phyloP scores from a whole-genome alignment of 2,113 vertebrate genomes.

The Crotalus tigris region DNA sequence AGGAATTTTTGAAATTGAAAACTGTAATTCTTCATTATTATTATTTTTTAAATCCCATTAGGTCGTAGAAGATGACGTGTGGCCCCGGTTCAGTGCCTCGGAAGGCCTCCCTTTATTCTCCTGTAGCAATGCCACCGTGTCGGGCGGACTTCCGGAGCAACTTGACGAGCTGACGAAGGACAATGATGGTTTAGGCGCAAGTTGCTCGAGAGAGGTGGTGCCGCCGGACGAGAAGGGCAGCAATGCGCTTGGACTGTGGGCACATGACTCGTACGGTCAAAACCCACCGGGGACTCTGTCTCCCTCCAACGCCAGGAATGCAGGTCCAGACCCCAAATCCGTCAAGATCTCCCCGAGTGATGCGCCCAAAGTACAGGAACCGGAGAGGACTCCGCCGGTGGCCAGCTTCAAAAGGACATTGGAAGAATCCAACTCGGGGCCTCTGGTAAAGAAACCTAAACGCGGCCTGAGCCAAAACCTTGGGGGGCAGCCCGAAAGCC shows the following conservation, averaged over 20 bases:
- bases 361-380: slow-evolving; percentile 67
- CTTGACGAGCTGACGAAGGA: slow-evolving; percentile 63
- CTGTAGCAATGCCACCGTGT: slow-evolving; percentile 61
- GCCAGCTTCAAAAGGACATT: slow-evolving; percentile 76
- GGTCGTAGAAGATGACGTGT: slow-evolving; percentile 72
- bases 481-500: slow-evolving; percentile 39
- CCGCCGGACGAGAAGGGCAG: slow-evolving; percentile 66
- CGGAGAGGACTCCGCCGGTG: slow-evolving; percentile 64
- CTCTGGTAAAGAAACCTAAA: slow-evolving; percentile 71
- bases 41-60: slow-evolving; percentile 40
- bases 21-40: background rate
- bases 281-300: slow-evolving; percentile 60
- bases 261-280: slow-evolving; percentile 64
- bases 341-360: slow-evolving; percentile 60
- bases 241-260: slow-evolving; percentile 65
- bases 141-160: slow-evolving; percentile 66
- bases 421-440: slow-evolving; percentile 75
- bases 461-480: slow-evolving; percentile 58
- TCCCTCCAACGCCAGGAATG: slow-evolving; percentile 65
- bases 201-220: slow-evolving; percentile 51
- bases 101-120: slow-evolving; percentile 71
- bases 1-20: background rate
- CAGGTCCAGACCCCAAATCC: slow-evolving; percentile 67
- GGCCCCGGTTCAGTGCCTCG: slow-evolving; percentile 67
- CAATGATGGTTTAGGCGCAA: slow-evolving; percentile 24